Percentiles rank a stretch among this genome's conserved stretches.
Evolutionary conservation across 2,797 vertebrate species (phyloP).

Genomic region (Dryobates pubescens): DNA sequence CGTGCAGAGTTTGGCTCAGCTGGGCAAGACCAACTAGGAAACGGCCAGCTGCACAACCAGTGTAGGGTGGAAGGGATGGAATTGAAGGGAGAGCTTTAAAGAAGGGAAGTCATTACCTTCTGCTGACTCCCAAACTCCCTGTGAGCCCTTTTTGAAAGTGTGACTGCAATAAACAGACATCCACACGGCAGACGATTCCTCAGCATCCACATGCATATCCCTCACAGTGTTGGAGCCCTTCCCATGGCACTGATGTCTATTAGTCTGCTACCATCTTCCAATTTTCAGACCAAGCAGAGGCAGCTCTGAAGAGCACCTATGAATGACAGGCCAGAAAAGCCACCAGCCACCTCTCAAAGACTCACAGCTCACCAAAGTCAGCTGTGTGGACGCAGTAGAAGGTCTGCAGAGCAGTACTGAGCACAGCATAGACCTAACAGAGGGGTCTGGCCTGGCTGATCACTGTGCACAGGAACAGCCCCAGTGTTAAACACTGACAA

Average conservation of each 20-base stretch:
- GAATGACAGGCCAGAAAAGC: neutral
- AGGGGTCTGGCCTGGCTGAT: too few relatives aligned
- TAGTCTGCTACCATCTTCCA: neutral
- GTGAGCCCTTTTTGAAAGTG: neutral
- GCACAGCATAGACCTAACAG: accelerated
- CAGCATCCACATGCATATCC: accelerated
- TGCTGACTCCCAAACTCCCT: neutral
- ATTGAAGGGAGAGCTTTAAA: neutral
- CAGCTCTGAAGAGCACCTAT: accelerated
- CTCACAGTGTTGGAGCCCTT: accelerated
- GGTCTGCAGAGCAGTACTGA: neutral
- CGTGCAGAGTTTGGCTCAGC: accelerated
- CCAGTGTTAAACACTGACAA: accelerated
- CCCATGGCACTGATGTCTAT: accelerated
- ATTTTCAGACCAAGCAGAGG: neutral
- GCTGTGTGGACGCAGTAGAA: accelerated
- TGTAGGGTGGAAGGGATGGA: neutral
- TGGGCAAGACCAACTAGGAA: neutral
- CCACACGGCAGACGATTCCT: neutral
- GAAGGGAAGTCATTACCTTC: neutral
- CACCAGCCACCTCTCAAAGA: neutral
- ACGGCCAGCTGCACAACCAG: neutral
- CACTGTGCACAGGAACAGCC: accelerated
- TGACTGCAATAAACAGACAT: neutral
- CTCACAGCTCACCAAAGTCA: neutral